A percentile compares a stretch with the other conserved stretches of the same genome.
These are phyloP conservation scores for Rhabdomys dilectus DNA, from an alignment of 2,113 vertebrate genomes.

Conservation along the genomic window DNA sequence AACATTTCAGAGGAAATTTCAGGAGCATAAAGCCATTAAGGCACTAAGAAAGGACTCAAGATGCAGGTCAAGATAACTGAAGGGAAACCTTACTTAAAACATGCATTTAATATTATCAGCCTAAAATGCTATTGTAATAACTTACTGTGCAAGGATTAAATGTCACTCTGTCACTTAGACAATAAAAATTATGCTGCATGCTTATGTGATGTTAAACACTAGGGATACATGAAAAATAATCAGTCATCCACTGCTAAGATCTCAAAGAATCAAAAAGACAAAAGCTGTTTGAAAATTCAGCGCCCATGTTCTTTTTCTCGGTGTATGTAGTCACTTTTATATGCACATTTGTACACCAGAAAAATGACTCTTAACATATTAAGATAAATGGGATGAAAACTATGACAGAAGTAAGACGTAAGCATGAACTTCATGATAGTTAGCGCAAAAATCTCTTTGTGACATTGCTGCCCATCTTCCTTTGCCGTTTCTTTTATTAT, in stretches of 20 bases:
- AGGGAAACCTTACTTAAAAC: neutral
- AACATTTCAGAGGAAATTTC: constrained; percentile 36
- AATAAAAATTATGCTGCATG: neutral
- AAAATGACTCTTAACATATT: neutral
- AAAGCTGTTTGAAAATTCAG: neutral
- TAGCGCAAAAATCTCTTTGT: neutral
- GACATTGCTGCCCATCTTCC: neutral
- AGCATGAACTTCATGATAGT: neutral
- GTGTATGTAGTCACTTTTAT: neutral
- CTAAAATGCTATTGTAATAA: neutral
- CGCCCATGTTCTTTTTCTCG: too few relatives aligned
- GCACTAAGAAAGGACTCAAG: neutral
- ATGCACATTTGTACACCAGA: neutral
- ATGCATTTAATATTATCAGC: neutral
- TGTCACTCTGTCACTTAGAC: neutral
- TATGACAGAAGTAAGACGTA: neutral
- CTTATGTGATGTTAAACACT: neutral
- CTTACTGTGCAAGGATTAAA: neutral
- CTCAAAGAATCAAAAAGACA: neutral
- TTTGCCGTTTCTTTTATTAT: neutral
- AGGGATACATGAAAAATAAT: neutral
- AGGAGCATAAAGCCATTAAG: neutral
- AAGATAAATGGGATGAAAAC: neutral
- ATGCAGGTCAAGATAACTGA: neutral
- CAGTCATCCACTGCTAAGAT: neutral